These are phyloP conservation scores for Sanderia malayensis DNA, from an alignment of 30 jellyfish, hydroid and myxozoan genomes.

Conservation along the genomic window DNA sequence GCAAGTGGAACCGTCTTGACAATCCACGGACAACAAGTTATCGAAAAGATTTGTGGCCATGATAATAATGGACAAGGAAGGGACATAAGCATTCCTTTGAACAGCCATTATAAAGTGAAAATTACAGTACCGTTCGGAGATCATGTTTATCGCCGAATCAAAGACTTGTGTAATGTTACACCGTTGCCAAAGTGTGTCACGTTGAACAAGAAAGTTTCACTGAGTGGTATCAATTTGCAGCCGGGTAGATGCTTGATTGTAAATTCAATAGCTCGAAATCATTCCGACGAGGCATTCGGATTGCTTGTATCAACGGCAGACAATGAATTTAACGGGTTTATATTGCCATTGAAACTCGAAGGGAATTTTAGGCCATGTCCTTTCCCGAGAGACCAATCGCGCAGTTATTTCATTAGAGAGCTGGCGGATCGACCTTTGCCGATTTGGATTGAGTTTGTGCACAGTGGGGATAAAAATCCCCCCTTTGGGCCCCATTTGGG, in stretches of 20 bases:
- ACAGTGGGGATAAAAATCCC: slow-evolving; percentile 48
- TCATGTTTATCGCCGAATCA: slow-evolving; percentile 36
- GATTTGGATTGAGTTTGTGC: slow-evolving; percentile 50
- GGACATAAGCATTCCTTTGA: slow-evolving; percentile 62
- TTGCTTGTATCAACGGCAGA: slow-evolving; percentile 26
- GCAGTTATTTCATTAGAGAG: slow-evolving; percentile 54
- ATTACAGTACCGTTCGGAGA: slow-evolving; percentile 46
- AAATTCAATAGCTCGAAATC: slow-evolving; percentile 27
- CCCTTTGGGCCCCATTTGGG: slow-evolving; percentile 82
- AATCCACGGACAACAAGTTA: slow-evolving; percentile 69
- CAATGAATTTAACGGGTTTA: slow-evolving; percentile 19
- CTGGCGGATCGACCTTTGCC: slow-evolving; percentile 62
- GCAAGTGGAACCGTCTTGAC: slow-evolving; percentile 95
- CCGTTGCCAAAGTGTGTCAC: slow-evolving; percentile 64
- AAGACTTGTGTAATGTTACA: slow-evolving; percentile 70
- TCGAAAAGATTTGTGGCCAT: slow-evolving; percentile 54
- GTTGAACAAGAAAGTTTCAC: slow-evolving; percentile 30
- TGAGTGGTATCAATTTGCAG: slow-evolving; percentile 20
- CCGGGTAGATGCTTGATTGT: slow-evolving; percentile 51
- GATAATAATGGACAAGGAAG: slow-evolving; percentile 45
- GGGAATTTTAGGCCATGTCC: slow-evolving; percentile 68
- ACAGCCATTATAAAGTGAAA: slow-evolving; percentile 72
- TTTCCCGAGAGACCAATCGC: slow-evolving; percentile 26
- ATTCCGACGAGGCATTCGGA: slow-evolving; percentile 46
- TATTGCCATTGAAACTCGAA: slow-evolving; percentile 51